Evolutionary conservation across 1,140 invertebrate genomes (phyloP).

Genomic region (Cotesia glomerata): DNA sequence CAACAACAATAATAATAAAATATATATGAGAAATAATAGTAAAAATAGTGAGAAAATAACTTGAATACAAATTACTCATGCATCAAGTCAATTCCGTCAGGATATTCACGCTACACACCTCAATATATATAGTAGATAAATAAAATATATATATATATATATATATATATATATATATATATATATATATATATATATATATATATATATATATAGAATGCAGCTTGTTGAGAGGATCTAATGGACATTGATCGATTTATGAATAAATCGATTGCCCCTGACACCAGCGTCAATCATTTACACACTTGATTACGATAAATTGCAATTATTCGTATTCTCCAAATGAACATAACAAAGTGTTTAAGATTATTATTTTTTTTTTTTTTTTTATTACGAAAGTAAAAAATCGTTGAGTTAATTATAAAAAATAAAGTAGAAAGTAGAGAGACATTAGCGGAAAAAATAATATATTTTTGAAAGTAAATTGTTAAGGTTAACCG

Average conservation of each 20-base stretch:
- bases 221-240: constrained; percentile 29
- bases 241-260: constrained; percentile 37
- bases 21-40: neutral
- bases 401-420: too few species aligned
- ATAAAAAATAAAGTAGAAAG: too few species aligned
- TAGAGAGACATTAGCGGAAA: too few species aligned
- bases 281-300: constrained; percentile 25
- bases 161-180: neutral
- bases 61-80: constrained; percentile 23
- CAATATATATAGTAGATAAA: neutral
- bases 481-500: too few species aligned
- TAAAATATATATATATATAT: neutral
- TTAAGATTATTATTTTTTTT: neutral
- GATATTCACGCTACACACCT: constrained; percentile 1
- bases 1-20: too few species aligned
- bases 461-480: too few species aligned
- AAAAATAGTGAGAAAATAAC: neutral
- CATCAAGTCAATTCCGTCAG: constrained; percentile 26
- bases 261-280: constrained; percentile 31
- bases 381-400: neutral
- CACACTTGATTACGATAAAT: neutral
- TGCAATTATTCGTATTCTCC: neutral
- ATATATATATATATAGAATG: constrained; percentile 30
- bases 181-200: neutral
- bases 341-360: neutral